A percentile compares a stretch with the other conserved stretches of the same genome.
Conservation (phyloP, 2,888 invertebrate species). For the Ophion slaviceki region DNA sequence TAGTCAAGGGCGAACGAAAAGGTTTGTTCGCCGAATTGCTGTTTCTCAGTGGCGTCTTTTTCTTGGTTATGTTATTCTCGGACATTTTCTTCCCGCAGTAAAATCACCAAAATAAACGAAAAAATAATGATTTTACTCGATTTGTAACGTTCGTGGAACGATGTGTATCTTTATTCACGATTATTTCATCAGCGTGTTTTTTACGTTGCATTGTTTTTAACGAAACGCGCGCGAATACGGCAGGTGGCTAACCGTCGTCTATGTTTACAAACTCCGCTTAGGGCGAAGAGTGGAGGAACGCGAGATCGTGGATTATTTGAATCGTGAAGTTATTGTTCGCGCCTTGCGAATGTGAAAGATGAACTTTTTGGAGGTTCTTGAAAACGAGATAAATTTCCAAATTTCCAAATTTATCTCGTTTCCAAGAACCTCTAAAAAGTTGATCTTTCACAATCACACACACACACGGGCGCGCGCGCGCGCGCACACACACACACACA, state of each 20-base stretch:
- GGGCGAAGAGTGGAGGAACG: too few species aligned
- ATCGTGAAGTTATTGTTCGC: background rate
- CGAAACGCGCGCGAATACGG: background rate
- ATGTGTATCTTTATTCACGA: background rate
- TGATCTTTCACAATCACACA: too few species aligned
- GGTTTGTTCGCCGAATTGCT: constrained; percentile 74
- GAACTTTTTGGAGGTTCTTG: background rate
- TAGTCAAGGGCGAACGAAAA: constrained; percentile 73
- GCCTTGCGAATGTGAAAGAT: background rate
- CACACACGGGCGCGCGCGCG: too few species aligned
- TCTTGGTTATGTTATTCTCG: constrained; percentile 62
- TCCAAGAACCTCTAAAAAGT: too few species aligned
- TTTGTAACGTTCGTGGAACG: background rate
- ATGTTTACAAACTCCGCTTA: background rate
- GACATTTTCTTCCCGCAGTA: constrained; percentile 26
- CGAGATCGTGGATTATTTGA: too few species aligned
- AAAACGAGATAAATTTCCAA: background rate
- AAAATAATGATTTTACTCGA: background rate
- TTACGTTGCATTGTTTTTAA: background rate
- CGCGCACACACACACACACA: too few species aligned
- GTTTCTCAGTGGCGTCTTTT: constrained; percentile 71
- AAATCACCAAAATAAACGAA: background rate
- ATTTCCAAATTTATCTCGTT: background rate
- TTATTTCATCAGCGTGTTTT: background rate
- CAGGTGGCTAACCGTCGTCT: background rate